A percentile compares a stretch with the other conserved stretches of the same genome.
These are phyloP conservation scores for Dryoscopus gambensis DNA, from an alignment of 2,113 vertebrate genomes.

Conservation along the genomic window DNA sequence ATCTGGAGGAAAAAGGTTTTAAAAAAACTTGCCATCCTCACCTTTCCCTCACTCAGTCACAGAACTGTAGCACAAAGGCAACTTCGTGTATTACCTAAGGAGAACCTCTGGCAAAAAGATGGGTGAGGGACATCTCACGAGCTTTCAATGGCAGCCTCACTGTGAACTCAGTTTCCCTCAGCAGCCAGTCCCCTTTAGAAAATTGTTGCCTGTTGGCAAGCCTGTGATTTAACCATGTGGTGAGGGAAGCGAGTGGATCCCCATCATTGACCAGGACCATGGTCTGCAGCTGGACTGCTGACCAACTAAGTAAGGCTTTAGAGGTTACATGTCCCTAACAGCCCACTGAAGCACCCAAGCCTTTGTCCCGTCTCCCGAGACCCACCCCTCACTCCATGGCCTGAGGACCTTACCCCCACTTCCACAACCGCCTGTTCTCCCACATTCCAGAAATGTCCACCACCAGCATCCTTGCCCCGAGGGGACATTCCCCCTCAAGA, in stretches of 20 bases:
- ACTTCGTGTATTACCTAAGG: neutral
- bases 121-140: neutral
- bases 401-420: neutral
- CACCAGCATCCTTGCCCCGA: too few species aligned
- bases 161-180: neutral
- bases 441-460: neutral
- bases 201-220: neutral
- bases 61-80: fast-evolving
- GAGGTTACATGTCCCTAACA: neutral
- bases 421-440: neutral
- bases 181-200: neutral
- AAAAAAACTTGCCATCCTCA: neutral
- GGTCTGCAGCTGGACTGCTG: fast-evolving
- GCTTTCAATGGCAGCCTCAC: neutral
- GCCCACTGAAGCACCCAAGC: neutral
- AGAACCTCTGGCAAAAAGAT: neutral
- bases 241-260: neutral
- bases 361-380: neutral
- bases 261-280: too few species aligned
- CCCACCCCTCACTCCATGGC: neutral
- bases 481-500: neutral
- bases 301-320: too few species aligned
- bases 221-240: fast-evolving
- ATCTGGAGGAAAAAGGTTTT: neutral
- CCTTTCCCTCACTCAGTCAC: neutral